These are phyloP conservation scores for Phalacrocorax pelagicus DNA, from an alignment of 2,113 vertebrate genomes.

Conservation along the genomic window DNA sequence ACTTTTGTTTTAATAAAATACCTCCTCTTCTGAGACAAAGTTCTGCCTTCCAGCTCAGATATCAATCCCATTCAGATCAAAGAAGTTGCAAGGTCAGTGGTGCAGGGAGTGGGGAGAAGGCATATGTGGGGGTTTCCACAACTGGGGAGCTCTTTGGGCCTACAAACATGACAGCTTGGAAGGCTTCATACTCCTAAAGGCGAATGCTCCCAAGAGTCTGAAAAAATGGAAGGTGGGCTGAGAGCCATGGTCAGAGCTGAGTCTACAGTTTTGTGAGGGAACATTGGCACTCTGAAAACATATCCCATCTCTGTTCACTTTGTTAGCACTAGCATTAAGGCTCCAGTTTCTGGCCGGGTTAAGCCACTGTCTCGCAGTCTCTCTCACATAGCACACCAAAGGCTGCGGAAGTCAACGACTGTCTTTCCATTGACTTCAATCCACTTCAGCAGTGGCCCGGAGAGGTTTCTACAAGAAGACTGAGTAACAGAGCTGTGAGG, in stretches of 20 bases:
- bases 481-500: fast-evolving
- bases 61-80: neutral
- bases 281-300: neutral
- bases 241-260: neutral
- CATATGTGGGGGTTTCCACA: neutral
- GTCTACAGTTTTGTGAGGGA: neutral
- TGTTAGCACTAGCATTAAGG: neutral
- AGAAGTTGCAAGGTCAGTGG: neutral
- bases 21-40: neutral
- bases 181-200: neutral
- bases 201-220: neutral
- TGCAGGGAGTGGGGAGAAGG: neutral
- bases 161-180: neutral
- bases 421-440: neutral
- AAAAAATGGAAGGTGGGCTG: neutral
- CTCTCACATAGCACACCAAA: neutral
- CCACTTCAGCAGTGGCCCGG: neutral
- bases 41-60: neutral
- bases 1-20: neutral
- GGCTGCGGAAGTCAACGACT: neutral
- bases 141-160: neutral
- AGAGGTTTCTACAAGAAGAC: neutral
- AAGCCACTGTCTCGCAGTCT: neutral
- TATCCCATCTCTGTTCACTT: neutral
- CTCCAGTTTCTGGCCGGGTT: neutral